These are phyloP conservation scores for Pyrgus malvae DNA, from an alignment of 2,888 invertebrate species.

Conservation along the genomic window DNA sequence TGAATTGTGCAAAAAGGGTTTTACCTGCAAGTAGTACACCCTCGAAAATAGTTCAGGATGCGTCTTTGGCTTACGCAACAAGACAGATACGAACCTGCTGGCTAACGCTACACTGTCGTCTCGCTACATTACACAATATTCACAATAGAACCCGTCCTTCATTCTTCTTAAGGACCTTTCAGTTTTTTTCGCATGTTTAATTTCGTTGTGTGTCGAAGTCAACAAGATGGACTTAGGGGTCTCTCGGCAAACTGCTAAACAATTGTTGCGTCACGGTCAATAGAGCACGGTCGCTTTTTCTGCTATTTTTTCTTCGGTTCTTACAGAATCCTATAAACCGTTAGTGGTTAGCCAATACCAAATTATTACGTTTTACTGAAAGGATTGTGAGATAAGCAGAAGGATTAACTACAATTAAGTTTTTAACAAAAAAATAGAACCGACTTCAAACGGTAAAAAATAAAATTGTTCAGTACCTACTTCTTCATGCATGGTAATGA, in stretches of 20 bases:
- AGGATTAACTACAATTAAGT: conserved; percentile 43
- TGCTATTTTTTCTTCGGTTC: conserved; percentile 47
- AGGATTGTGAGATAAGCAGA: conserved; percentile 47
- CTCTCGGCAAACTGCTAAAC: conserved; percentile 75
- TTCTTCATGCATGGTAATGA: no score
- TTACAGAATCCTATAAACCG: conserved; percentile 45
- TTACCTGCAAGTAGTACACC: conserved; percentile 64
- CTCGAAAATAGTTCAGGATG: conserved; percentile 40
- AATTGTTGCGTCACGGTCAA: conserved; percentile 80
- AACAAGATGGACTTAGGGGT: conserved; percentile 75
- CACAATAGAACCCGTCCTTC: conserved; percentile 70
- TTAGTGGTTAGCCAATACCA: conserved; percentile 54
- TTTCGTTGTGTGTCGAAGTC: conserved; percentile 69
- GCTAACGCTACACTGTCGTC: conserved; percentile 57
- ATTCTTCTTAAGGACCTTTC: conserved; percentile 68
- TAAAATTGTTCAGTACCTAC: no score
- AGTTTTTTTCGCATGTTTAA: conserved; percentile 65
- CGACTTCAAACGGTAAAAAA: no score
- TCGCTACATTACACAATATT: conserved; percentile 79
- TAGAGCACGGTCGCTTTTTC: conserved; percentile 68
- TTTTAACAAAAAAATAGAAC: no score
- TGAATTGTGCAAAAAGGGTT: conserved; percentile 80
- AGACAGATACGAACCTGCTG: conserved; percentile 47
- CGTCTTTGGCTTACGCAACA: conserved; percentile 33
- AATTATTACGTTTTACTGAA: conserved; percentile 53